Base-by-base conservation (phyloP, 1,140 invertebrate species). In the Scylla paramamosain region DNA sequence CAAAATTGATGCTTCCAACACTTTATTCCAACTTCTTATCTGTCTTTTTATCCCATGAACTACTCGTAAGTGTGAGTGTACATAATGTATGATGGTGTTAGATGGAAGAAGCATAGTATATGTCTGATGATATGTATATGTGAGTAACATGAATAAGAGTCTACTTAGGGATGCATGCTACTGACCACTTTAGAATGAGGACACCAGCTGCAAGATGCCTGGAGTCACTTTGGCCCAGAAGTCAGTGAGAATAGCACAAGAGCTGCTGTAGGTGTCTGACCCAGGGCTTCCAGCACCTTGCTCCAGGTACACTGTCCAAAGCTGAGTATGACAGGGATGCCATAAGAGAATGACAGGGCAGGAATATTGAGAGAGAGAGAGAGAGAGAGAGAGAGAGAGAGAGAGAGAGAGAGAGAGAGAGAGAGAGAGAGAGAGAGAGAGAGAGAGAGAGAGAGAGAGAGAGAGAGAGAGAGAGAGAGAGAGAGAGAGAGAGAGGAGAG, bases 201-300 rank as follows among this genome's bases (percentile, higher is more conserved):
- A 98, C 12, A 99, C 98, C 39, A 99, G 97, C 97, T 99, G 99
- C 52, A 99, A 97, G 95, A 99, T 98, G 92, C 98, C 98, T 0
- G 99, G 99, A 29, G 99, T 99, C 0, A 99, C 98, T 97, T 99
- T 99, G 7, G 98, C 98, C 99, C 99, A 99, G 97, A 99, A 99
- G 97, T 99, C 99, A 96, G 99, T 98, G n/a, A 99, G 97, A 96
- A 99, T 98, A 93, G 98, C 98, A 97, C 98, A 97, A 0, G 98
- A 98, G 14, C 98, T 97, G 96, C 98, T 97, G 96, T 98, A 98
- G 91, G 97, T 97, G 96, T 99, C 98, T 89, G 97, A 97, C 96
- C 97, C 98, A 92, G 96, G 96, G 96, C 97, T 97, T 96, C 97
- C 98, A 92, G 99, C 98, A 95, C 98, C 97, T 97, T 99, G 98